A percentile compares a stretch with the other conserved stretches of the same genome.
phyloP scores from a whole-genome alignment of 2,888 invertebrate species.

The Apantesis nais region DNA sequence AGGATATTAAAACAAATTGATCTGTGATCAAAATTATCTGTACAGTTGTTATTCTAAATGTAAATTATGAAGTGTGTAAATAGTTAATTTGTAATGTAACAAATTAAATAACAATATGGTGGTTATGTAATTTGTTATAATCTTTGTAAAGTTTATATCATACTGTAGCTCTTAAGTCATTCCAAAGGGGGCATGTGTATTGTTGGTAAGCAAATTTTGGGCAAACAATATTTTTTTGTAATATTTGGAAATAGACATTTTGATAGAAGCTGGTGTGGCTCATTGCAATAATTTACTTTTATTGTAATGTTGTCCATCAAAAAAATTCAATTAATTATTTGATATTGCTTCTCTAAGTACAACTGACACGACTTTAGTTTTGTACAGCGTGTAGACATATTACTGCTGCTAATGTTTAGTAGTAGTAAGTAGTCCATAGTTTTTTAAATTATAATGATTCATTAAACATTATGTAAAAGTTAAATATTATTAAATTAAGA shows the following conservation, averaged over 20 bases:
- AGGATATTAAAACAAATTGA: slow-evolving; percentile 29
- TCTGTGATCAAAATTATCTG: slow-evolving; percentile 61
- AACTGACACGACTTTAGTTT: no score
- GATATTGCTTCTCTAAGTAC: no score
- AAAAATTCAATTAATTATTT: no score
- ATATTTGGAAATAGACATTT: slow-evolving; percentile 1
- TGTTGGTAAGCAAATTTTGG: background rate
- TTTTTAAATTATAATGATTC: no score
- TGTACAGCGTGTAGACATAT: no score
- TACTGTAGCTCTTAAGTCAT: slow-evolving; percentile 33
- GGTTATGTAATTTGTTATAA: slow-evolving; percentile 23
- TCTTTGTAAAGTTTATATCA: slow-evolving; percentile 33
- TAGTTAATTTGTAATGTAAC: slow-evolving; percentile 37
- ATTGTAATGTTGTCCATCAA: no score
- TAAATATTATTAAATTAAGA: no score
- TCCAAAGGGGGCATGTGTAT: slow-evolving; percentile 20
- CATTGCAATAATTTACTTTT: background rate
- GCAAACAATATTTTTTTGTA: background rate
- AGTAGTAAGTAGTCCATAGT: no score
- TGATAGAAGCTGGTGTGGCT: background rate
- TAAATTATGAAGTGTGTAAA: slow-evolving; percentile 43
- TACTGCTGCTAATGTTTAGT: no score
- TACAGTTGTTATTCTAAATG: slow-evolving; percentile 30
- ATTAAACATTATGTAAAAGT: no score
- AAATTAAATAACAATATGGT: slow-evolving; percentile 11